Conservation (phyloP, 2,888 invertebrate species). For the Lithophane ornitopus region DNA sequence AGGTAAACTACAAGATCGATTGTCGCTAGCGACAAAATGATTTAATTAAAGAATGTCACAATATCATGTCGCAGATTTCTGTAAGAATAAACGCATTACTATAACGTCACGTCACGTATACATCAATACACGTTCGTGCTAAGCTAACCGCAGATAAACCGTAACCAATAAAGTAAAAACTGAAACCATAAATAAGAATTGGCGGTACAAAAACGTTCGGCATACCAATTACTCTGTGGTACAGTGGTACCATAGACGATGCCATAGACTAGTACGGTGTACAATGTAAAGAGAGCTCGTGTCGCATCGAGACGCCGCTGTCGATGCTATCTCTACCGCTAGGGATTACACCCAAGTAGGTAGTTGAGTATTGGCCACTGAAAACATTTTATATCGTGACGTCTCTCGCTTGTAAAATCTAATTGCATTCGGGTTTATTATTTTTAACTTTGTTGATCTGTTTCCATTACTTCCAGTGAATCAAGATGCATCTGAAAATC, state of each 20-base stretch:
- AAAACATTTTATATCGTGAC: background rate
- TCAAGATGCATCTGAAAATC: background rate
- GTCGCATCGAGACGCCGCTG: conserved; percentile 76
- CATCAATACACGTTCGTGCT: background rate
- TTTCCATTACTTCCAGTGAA: background rate
- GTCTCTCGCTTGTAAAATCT: background rate
- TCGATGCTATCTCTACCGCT: conserved; percentile 82
- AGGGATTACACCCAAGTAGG: conserved; percentile 78
- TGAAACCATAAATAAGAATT: conserved; percentile 58
- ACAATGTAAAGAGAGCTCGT: conserved; percentile 73
- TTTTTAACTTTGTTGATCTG: background rate
- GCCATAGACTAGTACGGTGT: conserved; percentile 67
- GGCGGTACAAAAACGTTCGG: conserved; percentile 52
- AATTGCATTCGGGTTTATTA: background rate
- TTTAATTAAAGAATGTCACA: background rate
- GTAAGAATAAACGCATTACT: background rate
- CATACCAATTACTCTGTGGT: conserved; percentile 70
- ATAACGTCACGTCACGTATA: background rate
- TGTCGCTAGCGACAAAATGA: background rate
- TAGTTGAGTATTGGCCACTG: conserved; percentile 66
- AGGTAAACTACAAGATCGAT: background rate
- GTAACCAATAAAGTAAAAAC: conserved; percentile 5
- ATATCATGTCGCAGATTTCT: background rate
- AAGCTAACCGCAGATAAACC: background rate
- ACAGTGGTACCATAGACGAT: conserved; percentile 64